Evolutionary conservation across 2,888 invertebrate genomes (phyloP), one percentile per base, ranked within the genome.

Genomic region (Trilocha varians): DNA sequence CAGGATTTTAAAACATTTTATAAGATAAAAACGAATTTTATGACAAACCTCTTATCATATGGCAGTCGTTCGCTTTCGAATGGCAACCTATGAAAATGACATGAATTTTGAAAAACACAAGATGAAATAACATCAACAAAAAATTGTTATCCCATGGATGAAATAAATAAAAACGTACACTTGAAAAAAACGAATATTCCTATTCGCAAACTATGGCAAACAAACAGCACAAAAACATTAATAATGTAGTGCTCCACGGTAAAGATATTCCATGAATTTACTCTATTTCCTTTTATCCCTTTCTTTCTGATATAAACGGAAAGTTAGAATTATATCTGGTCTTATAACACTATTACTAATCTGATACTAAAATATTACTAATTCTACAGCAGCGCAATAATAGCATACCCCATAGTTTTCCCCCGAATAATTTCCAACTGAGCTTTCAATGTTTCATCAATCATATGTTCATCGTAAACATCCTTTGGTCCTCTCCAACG

Each of bases 351-450:
- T 5, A 15, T 35, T 9, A 11, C 11, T 34, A 38, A 41, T 18
- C 13, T 16, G 6, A 39, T 25, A 41, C 42, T 40, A 38, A 34
- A 37, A 32, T 25, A 34, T 41, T 33, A 44, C 13, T 5, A 13
- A 33, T 25, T 25, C 13, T 32, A n/a, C 8, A 40, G 39, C 34
- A 42, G 13, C 36, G 41, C 32, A 32, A 32, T 32, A 38, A 40
- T 37, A 9, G n/a, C 13, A 42, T 90, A 97, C 97, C 96, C 96
- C 68, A 94, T 88, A 45, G 93, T 91, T 56, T 92, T 92, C 51
- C 95, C 95, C 42, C 91, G 89, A 46, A 97, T 91, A 34, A 96
- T 89, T 83, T 96, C 95, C 1, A 95, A 91, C 71, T 96, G 96
- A 5, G 92, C 91, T 44, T 92, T 91, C 50, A 97, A 86, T 1